Base-by-base conservation (phyloP, 2,888 invertebrate genomes). In the Chloroclystis v-ata region DNA sequence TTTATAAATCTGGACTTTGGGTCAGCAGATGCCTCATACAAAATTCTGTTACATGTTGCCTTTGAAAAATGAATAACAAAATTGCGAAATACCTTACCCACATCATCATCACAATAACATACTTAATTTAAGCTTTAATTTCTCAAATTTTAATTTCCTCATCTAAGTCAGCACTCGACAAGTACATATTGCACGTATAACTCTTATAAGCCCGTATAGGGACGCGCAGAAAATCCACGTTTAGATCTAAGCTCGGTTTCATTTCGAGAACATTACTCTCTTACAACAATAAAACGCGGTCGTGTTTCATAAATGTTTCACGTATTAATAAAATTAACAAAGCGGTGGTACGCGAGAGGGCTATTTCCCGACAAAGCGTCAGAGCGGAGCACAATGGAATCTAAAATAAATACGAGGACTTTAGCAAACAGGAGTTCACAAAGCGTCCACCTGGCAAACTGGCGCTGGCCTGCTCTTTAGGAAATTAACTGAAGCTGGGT, bases 321-420 rank as follows among this genome's bases (percentile, higher is more conserved):
- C 78, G 78, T 83, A 85, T 85, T 87, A 84, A 87, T 87, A 86
- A 87, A 84, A 87, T 86, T 86, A 85, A 86, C 87, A 86, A 86
- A 85, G 84, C 79, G 69, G 59, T 57, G 57, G 75, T 74, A 70
- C 73, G 75, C 74, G 72, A 71, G 78, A 78, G 81, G 82, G 83
- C 82, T 80, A 82, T 82, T 81, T 77, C 67, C 74, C 78, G 75
- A 81, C 83, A 84, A 82, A 85, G 82, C 82, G 78, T 77, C 60
- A 75, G 78, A 76, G 75, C 74, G 73, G 58, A 71, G 72, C 63
- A 86, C 86, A 86, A 86, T 83, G 72, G 82, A 77, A 79, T 82
- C 78, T 85, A 86, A 84, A 87, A 86, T 87, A 87, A 86, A 87
- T 86, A 87, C 81, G 75, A 77, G 75, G 81, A 82, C 72, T 84